A percentile compares a stretch with the other conserved stretches of the same genome.
Conservation (phyloP, 1,140 invertebrate species). For the Aphaenogaster rudis region DNA sequence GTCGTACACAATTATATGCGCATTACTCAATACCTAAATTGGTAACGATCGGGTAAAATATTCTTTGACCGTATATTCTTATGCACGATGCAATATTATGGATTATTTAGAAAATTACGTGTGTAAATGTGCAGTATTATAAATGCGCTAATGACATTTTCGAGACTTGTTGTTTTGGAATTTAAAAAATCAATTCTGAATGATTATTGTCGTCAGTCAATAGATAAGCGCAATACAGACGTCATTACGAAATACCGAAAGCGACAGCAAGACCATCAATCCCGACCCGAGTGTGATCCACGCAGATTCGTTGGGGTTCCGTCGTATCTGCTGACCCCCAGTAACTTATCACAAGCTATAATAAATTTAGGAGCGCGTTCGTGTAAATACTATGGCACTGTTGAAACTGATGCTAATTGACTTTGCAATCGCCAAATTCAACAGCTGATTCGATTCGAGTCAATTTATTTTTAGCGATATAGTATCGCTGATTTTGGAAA, state of each 20-base stretch:
- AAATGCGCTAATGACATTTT: background rate
- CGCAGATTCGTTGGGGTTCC: slow-evolving; percentile 44
- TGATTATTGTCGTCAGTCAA: background rate
- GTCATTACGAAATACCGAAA: slow-evolving; percentile 20
- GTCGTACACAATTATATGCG: background rate
- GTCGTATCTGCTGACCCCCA: slow-evolving; percentile 31
- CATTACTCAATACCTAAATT: background rate
- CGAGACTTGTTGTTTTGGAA: background rate
- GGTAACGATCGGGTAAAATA: background rate
- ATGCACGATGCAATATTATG: background rate
- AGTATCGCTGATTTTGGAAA: background rate
- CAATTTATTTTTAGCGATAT: background rate
- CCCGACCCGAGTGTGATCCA: background rate
- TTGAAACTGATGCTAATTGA: slow-evolving; percentile 14
- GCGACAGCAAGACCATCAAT: slow-evolving; percentile 25
- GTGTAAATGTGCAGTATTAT: background rate
- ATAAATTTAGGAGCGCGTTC: slow-evolving; percentile 23
- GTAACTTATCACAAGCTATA: slow-evolving; percentile 19
- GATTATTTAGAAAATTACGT: background rate
- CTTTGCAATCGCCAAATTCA: slow-evolving; percentile 1
- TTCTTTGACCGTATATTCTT: background rate
- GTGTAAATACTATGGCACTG: background rate
- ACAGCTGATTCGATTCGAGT: background rate
- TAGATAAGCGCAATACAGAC: background rate
- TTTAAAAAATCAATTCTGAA: background rate